Evolutionary conservation across 2,113 vertebrate genomes (phyloP).

Genomic region (Oncorhynchus gorbuscha): DNA sequence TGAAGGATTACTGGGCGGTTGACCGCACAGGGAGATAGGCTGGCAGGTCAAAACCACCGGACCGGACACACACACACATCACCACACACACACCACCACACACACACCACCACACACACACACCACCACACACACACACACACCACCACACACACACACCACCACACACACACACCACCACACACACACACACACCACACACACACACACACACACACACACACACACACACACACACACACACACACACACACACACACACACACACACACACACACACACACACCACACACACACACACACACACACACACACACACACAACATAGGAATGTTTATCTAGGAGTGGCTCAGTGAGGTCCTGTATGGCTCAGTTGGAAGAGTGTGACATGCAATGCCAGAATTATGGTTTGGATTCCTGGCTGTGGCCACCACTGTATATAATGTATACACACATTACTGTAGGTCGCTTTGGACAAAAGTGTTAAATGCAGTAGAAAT

Average conservation of each 20-base stretch:
- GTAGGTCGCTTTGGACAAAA: too few relatives aligned
- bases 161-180: background rate
- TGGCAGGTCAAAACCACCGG: too few relatives aligned
- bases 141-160: background rate
- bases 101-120: background rate
- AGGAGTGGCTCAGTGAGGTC: too few relatives aligned
- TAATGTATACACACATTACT: too few relatives aligned
- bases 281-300: background rate
- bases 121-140: slow-evolving; percentile 1
- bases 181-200: background rate
- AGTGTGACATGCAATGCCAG: too few relatives aligned
- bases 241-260: background rate
- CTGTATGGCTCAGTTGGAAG: too few relatives aligned
- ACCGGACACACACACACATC: background rate
- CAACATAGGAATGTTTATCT: background rate
- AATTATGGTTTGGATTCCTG: too few relatives aligned
- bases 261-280: background rate
- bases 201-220: too few relatives aligned
- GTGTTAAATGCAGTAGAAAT: too few relatives aligned
- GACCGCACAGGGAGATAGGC: too few relatives aligned
- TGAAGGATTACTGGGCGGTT: too few relatives aligned
- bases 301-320: background rate
- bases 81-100: background rate
- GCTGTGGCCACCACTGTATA: too few relatives aligned
- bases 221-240: background rate